A percentile compares a stretch with the other conserved stretches of the same genome.
phyloP scores from a whole-genome alignment of 2,113 vertebrate species.

The Benthochromis sp. region DNA sequence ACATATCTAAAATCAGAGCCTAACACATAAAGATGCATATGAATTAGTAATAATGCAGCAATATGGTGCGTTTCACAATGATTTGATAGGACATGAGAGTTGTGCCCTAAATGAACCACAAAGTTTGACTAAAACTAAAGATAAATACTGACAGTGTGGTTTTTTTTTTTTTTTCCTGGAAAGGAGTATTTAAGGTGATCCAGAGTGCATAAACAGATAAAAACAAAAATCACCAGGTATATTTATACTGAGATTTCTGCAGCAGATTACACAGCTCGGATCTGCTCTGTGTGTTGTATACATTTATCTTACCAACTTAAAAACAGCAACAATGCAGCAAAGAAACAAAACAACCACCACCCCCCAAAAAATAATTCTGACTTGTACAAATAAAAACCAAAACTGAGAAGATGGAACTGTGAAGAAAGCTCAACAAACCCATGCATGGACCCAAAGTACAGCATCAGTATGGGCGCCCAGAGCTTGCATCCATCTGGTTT shows the following conservation, averaged over 20 bases:
- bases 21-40: neutral
- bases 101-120: neutral
- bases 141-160: neutral
- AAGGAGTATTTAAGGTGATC: no score
- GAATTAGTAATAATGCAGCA: neutral
- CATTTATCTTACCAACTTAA: neutral
- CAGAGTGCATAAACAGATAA: neutral
- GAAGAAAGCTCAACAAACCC: neutral
- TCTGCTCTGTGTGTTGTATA: neutral
- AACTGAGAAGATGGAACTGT: neutral
- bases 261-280: neutral
- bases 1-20: neutral
- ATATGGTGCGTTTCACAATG: neutral
- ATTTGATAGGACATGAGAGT: neutral
- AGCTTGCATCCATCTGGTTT: neutral
- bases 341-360: neutral
- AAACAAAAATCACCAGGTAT: neutral
- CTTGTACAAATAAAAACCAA: neutral
- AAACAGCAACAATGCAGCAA: neutral
- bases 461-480: neutral
- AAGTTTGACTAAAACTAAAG: neutral
- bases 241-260: neutral
- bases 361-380: neutral
- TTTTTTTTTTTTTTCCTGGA: accelerated
- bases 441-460: neutral